A percentile compares a stretch with the other conserved stretches of the same genome.
Conservation (phyloP, 2,797 vertebrate genomes). For the Hipposideros larvatus region DNA sequence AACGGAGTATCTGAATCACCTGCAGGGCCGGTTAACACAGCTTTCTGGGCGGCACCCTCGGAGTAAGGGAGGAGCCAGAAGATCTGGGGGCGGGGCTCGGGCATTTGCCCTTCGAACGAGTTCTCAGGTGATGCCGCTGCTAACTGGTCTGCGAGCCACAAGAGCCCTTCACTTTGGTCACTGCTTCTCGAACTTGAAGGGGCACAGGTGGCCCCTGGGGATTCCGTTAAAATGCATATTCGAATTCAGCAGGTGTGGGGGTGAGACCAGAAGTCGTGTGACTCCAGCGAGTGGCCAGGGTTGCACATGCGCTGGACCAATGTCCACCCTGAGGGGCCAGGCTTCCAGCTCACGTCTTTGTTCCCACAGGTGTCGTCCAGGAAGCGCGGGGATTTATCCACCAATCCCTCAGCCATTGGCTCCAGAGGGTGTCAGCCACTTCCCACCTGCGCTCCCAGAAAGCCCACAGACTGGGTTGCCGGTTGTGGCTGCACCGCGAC, state of each 20-base stretch:
- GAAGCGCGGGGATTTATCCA: not conserved
- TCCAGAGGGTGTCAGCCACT: accelerated
- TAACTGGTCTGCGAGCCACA: not conserved
- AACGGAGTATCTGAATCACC: not conserved
- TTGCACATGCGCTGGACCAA: not conserved
- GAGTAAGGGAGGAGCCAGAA: not conserved
- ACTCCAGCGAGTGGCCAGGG: accelerated
- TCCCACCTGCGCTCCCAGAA: not conserved
- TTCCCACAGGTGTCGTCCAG: too few relatives aligned
- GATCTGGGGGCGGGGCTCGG: not conserved
- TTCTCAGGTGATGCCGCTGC: not conserved
- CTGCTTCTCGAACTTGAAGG: not conserved
- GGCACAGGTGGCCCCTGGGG: not conserved
- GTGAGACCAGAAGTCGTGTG: not conserved
- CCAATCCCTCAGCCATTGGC: not conserved
- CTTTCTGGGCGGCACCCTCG: not conserved
- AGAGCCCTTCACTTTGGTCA: not conserved
- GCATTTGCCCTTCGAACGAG: not conserved
- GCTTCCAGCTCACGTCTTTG: not conserved
- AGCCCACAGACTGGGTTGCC: not conserved
- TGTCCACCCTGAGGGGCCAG: not conserved
- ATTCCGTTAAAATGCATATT: not conserved
- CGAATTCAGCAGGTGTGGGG: not conserved
- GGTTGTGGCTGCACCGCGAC: accelerated
- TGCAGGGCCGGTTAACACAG: not conserved